Base-by-base conservation (phyloP, 2,888 invertebrate genomes). In the Phortica okadai region DNA sequence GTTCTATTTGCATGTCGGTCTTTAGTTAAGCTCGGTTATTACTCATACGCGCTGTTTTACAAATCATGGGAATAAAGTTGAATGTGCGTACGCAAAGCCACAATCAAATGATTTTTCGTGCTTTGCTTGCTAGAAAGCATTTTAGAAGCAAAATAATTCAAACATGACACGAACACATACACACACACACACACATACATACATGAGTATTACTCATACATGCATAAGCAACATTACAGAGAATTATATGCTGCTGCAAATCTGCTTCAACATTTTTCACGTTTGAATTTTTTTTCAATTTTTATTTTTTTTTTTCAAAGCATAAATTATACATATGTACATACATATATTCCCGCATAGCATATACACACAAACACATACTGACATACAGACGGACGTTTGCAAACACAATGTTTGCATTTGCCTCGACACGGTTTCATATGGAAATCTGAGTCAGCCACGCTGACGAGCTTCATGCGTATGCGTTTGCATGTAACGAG, bases 171-270 rank as follows among this genome's bases (percentile, higher is more conserved):
- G 21, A 10, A 42, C 16, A 10, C 21, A 21, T 1, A 44, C 44
- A 44, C 7, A 69, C 50, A 50, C 56, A 56, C 56, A 56, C n/a
- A n/a, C n/a, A n/a, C n/a, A n/a, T n/a, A n/a, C n/a, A n/a, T n/a
- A n/a, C n/a, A n/a, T n/a, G n/a, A n/a, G n/a, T n/a, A 6, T n/a
- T 3, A 56, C 14, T 56, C 56, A 56, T 11, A 56, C 14, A 56
- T 56, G 14, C 16, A 16, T n/a, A 10, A 7, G 10, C 16, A 16
- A 16, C 11, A 56, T 56, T 16, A 56, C 56, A 54, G 50, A 54
- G 54, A 50, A 54, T 54, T 72, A 72, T 54, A 33, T 72, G 56
- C 72, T 72, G 25, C 50, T 72, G 72, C 72, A 72, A 72, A 54
- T 66, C 66, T 66, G 66, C n/a, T 66, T 33, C 42, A 44, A 33